Conservation (phyloP, 92 coral and sea anemone genomes). For the Umimayanthus kanabou region DNA sequence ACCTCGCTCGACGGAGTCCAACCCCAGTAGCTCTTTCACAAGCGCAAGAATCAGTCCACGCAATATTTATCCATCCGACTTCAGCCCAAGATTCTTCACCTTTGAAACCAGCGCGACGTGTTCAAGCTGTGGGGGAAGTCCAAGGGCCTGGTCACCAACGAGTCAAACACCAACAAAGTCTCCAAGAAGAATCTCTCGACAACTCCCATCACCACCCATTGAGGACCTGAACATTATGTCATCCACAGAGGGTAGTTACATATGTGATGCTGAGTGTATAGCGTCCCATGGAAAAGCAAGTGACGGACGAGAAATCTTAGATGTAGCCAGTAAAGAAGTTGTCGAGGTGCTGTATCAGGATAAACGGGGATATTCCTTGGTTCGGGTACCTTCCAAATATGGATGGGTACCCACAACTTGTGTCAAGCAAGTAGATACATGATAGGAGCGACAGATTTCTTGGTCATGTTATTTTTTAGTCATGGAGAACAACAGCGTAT, state of each 20-base stretch:
- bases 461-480: no score
- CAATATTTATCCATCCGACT: not conserved
- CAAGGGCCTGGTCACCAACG: not conserved
- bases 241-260: not conserved
- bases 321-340: conserved; percentile 18
- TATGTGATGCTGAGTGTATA: conserved; percentile 14
- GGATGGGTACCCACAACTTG: conserved; percentile 41
- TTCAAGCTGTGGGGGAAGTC: not conserved
- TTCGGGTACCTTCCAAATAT: conserved; percentile 38
- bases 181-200: not conserved
- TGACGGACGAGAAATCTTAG: conserved; percentile 17
- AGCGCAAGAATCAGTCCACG: not conserved
- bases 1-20: not conserved
- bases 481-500: no score
- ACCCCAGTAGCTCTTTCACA: not conserved
- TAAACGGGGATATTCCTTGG: conserved; percentile 17
- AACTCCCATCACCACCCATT: conserved; percentile 3
- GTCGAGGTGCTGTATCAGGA: conserved; percentile 36
- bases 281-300: conserved; percentile 11
- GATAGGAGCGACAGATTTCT: not conserved
- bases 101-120: not conserved
- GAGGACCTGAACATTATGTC: not conserved
- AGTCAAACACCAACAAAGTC: not conserved
- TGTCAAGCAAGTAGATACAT: not conserved
- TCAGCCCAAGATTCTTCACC: not conserved